Base-by-base conservation (phyloP, 30 jellyfish, hydroid and myxozoan genomes). In the Pseudorhiza aurosa region DNA sequence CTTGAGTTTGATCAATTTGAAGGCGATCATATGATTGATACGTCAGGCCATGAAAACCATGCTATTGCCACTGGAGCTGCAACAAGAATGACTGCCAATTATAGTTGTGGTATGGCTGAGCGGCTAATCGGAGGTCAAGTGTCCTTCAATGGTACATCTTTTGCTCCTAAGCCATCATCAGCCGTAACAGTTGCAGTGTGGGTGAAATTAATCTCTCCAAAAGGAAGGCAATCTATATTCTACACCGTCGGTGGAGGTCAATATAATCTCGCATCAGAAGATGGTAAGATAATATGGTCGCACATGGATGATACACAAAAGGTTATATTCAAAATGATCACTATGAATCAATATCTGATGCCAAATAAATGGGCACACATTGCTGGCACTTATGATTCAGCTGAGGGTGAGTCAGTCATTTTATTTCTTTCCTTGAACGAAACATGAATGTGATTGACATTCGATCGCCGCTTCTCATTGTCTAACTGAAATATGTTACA, bases 71-170 rank as follows among this genome's bases (percentile, higher is more conserved):
- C 90, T 39, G 96, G 96, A 14, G 95, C 97, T 37, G 99, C 99
- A 3, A 85, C 96, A 1, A 32, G 94, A 53, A 87, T 93, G 96
- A 85, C 29, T 10, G 77, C 95, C 0, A 93, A 93, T 75, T 82
- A 60, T 87, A 87, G 97, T 59, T 93, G 99, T 81, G 99, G 99
- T 29, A 27, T 93, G 72, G 99, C 99, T 55, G 77, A 85, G 45
- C 71, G 96, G 60, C 64, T 93, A 18, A 67, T 69, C 15, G 97
- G 96, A 35, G 99, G 99, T 25, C 97, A 80, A 39, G 77, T 93
- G 8, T 24, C 75, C 33, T 93, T 93, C 47, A 95, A 93, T 55
- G 97, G 97, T 10, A 82, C 58, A 18, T 30, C 57, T 12, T 82
- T 93, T 67, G 72, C 67, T 17, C 99, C 97, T 4, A 93, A 85